Percentiles rank a stretch among this genome's conserved stretches.
These are phyloP conservation scores for Aratinga solstitialis DNA, from an alignment of 2,797 vertebrate genomes.

Conservation along the genomic window DNA sequence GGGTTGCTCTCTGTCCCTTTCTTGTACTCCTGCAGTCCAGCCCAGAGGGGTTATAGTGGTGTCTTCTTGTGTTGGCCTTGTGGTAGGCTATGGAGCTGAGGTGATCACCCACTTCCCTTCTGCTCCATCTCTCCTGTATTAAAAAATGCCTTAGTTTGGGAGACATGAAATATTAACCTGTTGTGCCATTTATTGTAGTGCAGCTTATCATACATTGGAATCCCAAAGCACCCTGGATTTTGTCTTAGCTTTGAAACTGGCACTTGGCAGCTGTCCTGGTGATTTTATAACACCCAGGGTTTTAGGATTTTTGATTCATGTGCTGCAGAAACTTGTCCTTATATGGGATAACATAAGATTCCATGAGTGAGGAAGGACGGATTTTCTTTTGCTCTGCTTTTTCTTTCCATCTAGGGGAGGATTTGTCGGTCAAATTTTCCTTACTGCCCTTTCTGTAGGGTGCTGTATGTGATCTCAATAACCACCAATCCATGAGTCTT, in stretches of 20 bases:
- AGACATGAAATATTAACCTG: not conserved
- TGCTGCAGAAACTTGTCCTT: not conserved
- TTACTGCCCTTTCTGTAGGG: not conserved
- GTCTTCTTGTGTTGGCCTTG: not conserved
- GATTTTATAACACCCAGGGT: not conserved
- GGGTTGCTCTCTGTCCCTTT: not conserved
- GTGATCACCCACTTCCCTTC: not conserved
- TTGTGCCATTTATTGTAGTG: not conserved
- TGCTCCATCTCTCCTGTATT: not conserved
- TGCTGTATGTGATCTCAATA: not conserved
- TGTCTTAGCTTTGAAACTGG: not conserved
- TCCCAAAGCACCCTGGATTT: not conserved
- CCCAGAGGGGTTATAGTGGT: not conserved
- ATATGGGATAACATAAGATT: constrained; percentile 10
- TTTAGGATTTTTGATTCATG: constrained; percentile 13
- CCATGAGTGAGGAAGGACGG: fast-evolving
- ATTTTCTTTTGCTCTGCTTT: constrained; percentile 32
- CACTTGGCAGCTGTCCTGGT: not conserved
- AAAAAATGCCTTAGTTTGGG: not conserved
- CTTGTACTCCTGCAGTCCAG: not conserved
- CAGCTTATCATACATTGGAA: not conserved
- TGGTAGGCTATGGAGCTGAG: not conserved
- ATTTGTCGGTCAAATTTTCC: not conserved
- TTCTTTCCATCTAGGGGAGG: constrained; percentile 15
- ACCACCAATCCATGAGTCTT: not conserved